Base-by-base conservation (phyloP, 2,888 invertebrate genomes). In the Chydorus sphaericus region DNA sequence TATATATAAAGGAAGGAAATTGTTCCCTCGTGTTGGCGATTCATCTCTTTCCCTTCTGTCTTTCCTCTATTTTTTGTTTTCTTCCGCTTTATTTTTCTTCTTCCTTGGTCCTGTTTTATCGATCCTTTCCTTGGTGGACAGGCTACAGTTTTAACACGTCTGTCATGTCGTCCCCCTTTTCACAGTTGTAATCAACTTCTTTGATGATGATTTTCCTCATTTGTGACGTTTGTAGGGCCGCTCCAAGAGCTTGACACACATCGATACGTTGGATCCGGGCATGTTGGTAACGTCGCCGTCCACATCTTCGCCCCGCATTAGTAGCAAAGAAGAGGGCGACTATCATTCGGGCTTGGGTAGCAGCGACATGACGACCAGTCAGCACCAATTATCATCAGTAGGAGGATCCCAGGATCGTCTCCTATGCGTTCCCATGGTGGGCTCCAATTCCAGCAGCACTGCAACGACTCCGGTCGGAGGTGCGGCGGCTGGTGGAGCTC, bases 231-330 rank as follows among this genome's bases (percentile, higher is more conserved):
- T 60, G 14, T 73, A 83, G 83, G 77, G 82, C 64, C 81, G 82
- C 67, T 82, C 82, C 60, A 77, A 82, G 68, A 82, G 82, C 68
- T 73, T 83, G 66, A 82, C 81, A 62, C 82, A 82, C 68, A 73
- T 83, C 68, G 82, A 82, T 73, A 76, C 76, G 62, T 70, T 83
- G 66, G 79, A 81, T 66, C 72, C 75, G 57, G 66, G 69, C 64
- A 63, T 65, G 59, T 60, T 66, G 60, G 64, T 66, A 59, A 63
- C 62, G 54, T 63, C 61, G 52, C 63, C 63, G 57, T 26, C 23
- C 18, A 26, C 44, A 10, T n/a, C n/a, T n/a, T n/a, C n/a, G n/a
- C n/a, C n/a, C n/a, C n/a, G n/a, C n/a, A n/a, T n/a, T n/a, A n/a
- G n/a, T n/a, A n/a, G n/a, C n/a, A n/a, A n/a, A n/a, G 63, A 64